Conservation (phyloP, 2,797 vertebrate species). For the Chaetodon trifasciatus region DNA sequence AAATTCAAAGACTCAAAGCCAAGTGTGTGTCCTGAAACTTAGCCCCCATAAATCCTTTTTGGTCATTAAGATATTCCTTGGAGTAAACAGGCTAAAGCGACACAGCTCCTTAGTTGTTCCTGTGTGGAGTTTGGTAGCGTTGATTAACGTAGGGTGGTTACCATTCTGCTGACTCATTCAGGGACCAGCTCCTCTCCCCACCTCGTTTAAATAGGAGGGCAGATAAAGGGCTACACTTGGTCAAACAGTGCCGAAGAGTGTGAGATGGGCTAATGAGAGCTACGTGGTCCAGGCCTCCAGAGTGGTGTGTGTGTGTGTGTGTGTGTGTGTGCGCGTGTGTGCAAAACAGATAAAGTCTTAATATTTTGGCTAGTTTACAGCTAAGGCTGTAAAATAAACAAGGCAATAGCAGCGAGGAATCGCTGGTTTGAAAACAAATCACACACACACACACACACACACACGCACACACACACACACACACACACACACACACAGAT, state of each 20-base stretch:
- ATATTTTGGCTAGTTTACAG: conserved; percentile 41
- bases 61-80: conserved; percentile 77
- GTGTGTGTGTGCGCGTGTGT: neutral
- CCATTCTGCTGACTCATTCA: conserved; percentile 80
- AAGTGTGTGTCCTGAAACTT: conserved; percentile 52
- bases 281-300: conserved; percentile 27
- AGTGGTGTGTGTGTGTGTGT: conserved; percentile 11
- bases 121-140: conserved; percentile 58
- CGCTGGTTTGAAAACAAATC: conserved; percentile 39
- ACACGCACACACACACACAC: conserved; percentile 1
- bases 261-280: conserved; percentile 76
- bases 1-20: conserved; percentile 53
- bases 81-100: conserved; percentile 68
- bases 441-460: conserved; percentile 18
- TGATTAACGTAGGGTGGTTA: conserved; percentile 75
- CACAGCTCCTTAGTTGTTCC: conserved; percentile 63
- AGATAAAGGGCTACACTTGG: conserved; percentile 73
- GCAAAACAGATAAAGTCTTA: conserved; percentile 4
- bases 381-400: conserved; percentile 47
- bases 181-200: conserved; percentile 67
- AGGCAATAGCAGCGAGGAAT: conserved; percentile 19
- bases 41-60: conserved; percentile 78
- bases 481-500: conserved; percentile 26
- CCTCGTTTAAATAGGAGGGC: conserved; percentile 69
- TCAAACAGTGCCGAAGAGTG: conserved; percentile 67